Evolutionary conservation across 2,797 vertebrate species (phyloP).

Genomic region (Muscicapa comitata): DNA sequence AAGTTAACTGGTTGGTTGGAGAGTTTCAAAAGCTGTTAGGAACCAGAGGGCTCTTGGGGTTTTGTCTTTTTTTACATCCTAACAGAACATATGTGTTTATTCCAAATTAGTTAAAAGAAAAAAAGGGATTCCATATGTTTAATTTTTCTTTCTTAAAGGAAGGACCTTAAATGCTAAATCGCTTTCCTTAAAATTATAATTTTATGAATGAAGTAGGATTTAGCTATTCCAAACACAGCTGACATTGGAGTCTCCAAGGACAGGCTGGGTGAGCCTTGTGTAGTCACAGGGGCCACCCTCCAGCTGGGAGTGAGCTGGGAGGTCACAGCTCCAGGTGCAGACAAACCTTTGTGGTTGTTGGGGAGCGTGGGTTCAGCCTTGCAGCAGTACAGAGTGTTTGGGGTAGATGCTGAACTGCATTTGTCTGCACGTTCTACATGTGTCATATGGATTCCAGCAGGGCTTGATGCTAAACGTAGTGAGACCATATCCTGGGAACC

Average conservation of each 20-base stretch:
- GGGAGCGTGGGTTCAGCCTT: neutral
- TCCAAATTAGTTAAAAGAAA: neutral
- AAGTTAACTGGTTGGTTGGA: neutral
- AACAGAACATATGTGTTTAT: neutral
- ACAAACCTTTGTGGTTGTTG: neutral
- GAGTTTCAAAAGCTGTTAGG: neutral
- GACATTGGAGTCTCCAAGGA: fast-evolving
- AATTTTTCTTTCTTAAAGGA: conserved; percentile 15
- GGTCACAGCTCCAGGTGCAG: neutral
- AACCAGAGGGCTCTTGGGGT: neutral
- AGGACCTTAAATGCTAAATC: conserved; percentile 8
- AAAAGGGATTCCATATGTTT: neutral
- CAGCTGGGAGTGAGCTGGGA: neutral
- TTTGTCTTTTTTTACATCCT: neutral
- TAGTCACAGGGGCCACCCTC: neutral
- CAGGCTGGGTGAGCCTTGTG: neutral
- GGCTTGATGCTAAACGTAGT: conserved; percentile 40
- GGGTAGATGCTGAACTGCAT: neutral
- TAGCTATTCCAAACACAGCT: neutral
- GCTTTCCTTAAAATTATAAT: neutral
- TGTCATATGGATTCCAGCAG: neutral
- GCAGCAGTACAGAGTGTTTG: neutral
- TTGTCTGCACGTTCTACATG: neutral
- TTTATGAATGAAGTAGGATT: neutral
- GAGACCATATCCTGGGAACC: conserved; percentile 13